A percentile compares a stretch with the other conserved stretches of the same genome.
phyloP scores from a whole-genome alignment of 2,888 invertebrate species.

The Brassicogethes aeneus region DNA sequence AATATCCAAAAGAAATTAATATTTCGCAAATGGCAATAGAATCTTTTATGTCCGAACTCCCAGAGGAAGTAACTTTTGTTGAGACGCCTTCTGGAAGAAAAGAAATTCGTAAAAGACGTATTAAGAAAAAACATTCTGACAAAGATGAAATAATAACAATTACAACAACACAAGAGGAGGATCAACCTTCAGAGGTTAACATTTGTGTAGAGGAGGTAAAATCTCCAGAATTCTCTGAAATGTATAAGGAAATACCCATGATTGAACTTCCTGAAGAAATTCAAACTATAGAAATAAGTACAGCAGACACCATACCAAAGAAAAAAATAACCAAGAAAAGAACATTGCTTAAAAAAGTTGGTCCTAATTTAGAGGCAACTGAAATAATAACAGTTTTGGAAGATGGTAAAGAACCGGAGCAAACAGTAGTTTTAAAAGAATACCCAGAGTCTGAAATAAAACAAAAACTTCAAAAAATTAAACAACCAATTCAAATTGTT shows the following conservation, averaged over 20 bases:
- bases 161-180: slow-evolving; percentile 27
- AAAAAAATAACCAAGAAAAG: slow-evolving; percentile 35
- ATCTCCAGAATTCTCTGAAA: slow-evolving; percentile 12
- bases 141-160: slow-evolving; percentile 41
- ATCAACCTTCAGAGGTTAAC: slow-evolving; percentile 24
- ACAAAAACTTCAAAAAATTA: slow-evolving; percentile 8
- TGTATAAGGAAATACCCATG: slow-evolving; percentile 14
- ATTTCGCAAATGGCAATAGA: slow-evolving; percentile 15
- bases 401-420: slow-evolving; percentile 27
- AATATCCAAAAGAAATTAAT: slow-evolving; percentile 25
- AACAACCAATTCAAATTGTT: slow-evolving; percentile 18
- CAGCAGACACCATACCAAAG: slow-evolving; percentile 34
- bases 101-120: slow-evolving; percentile 24
- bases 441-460: slow-evolving; percentile 13
- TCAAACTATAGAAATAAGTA: slow-evolving; percentile 37
- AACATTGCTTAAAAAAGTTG: slow-evolving; percentile 28
- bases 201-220: slow-evolving; percentile 21
- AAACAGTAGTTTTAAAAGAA: slow-evolving; percentile 24
- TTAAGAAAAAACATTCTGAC: slow-evolving; percentile 29
- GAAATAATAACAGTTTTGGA: slow-evolving; percentile 31
- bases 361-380: slow-evolving; percentile 30
- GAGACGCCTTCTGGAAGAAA: slow-evolving; percentile 28
- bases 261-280: slow-evolving; percentile 36
- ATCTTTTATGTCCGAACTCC: slow-evolving; percentile 24
- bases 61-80: slow-evolving; percentile 31